Percentiles rank a stretch among this genome's conserved stretches.
These are phyloP conservation scores for Drosophila mimetica DNA, from an alignment of 2,888 invertebrate species.

Conservation along the genomic window DNA sequence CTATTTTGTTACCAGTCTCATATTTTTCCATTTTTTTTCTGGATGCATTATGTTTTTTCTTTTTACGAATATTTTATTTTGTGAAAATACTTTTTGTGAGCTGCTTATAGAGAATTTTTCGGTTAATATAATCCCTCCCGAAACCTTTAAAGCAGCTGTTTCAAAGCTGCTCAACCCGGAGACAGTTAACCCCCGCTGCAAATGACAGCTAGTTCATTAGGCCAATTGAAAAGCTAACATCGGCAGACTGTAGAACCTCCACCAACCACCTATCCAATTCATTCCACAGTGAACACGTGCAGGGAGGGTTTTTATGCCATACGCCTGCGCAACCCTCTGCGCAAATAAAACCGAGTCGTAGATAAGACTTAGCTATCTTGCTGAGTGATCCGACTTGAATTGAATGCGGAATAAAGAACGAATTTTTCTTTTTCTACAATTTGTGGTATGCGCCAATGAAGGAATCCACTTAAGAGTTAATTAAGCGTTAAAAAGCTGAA, in stretches of 20 bases:
- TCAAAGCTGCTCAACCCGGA: constrained; percentile 7
- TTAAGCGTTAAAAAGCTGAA: constrained; percentile 59
- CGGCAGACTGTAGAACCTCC: constrained; percentile 35
- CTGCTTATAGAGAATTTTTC: too few species aligned
- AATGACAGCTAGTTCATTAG: constrained; percentile 49
- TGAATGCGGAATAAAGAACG: constrained; percentile 35
- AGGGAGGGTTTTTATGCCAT: constrained; percentile 2
- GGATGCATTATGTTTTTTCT: too few species aligned
- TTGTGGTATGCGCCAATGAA: constrained; percentile 38
- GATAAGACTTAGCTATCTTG: neutral
- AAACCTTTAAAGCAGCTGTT: constrained; percentile 32
- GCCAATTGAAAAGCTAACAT: constrained; percentile 65
- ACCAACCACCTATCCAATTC: constrained; percentile 15
- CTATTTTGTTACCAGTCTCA: too few species aligned
- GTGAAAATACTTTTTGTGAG: neutral
- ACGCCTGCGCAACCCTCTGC: constrained; percentile 68
- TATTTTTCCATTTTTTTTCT: too few species aligned
- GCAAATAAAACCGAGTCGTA: neutral
- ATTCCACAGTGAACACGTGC: constrained; percentile 25
- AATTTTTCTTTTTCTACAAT: constrained; percentile 49
- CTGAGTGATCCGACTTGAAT: constrained; percentile 28
- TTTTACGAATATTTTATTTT: too few species aligned
- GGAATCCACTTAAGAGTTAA: constrained; percentile 60
- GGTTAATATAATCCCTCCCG: constrained; percentile 4
- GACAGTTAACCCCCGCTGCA: constrained; percentile 42